phyloP scores from a whole-genome alignment of 2,113 vertebrate genomes.

The Amazona vittata region DNA sequence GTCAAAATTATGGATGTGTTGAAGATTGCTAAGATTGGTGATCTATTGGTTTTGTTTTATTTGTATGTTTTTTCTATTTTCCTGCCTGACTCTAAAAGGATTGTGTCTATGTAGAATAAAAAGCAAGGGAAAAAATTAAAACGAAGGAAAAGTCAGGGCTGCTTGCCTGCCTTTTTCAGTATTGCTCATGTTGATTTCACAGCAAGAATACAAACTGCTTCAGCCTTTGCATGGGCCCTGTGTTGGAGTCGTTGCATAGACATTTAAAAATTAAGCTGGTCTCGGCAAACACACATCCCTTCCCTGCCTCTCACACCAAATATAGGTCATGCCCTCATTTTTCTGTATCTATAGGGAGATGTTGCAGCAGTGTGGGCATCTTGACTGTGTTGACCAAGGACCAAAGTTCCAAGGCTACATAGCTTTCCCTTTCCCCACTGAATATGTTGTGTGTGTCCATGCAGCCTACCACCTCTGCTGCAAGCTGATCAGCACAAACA shows the following conservation, averaged over 20 bases:
- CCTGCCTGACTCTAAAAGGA: background rate
- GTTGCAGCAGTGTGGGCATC: background rate
- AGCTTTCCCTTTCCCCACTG: background rate
- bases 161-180: background rate
- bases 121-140: background rate
- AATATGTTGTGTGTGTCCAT: accelerated
- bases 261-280: background rate
- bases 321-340: background rate
- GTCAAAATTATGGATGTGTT: conserved; percentile 65
- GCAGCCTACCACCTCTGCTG: background rate
- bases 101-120: background rate
- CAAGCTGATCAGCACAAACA: background rate
- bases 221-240: background rate
- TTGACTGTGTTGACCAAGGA: background rate
- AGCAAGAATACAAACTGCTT: background rate
- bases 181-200: background rate
- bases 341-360: background rate
- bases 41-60: conserved; percentile 30
- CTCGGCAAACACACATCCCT: background rate
- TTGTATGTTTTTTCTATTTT: conserved; percentile 19
- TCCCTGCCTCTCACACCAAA: background rate
- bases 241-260: background rate
- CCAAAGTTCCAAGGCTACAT: background rate
- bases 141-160: background rate
- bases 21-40: conserved; percentile 27